Base-by-base conservation (phyloP, 2,113 vertebrate genomes). In the Patagioenas fasciata region DNA sequence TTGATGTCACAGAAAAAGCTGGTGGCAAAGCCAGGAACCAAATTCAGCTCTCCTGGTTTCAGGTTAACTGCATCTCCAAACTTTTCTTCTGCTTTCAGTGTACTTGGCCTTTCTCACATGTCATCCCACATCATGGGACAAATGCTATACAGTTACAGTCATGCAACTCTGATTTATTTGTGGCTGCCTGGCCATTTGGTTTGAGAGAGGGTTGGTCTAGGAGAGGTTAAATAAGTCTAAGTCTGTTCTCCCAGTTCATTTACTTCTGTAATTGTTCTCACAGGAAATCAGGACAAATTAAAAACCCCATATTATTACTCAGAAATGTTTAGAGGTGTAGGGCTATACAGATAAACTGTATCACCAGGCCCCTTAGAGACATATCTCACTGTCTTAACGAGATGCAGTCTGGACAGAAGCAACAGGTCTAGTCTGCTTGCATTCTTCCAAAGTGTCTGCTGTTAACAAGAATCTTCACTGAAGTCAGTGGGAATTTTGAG, bases 21-120 rank as follows among this genome's bases (percentile, higher is more conserved):
- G 25, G 19, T 94, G 57, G 13, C 34, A 84, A 87, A 81, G 4
- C 26, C 32, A 67, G 53, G 47, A 79, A 29, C 12, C 5, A 8
- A 75, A 64, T 44, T 8, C 32, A 69, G 19, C 11, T 78, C 38
- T 84, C 10, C 51, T 92, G 38, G 25, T 57, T 19, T 80, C 75
- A 74, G 26, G 28, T 8, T 70, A 53, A 15, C 7, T 15, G 5
- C 18, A 26, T 53, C 34, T 80, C 17, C 29, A 67, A 88, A 78
- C 1, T 3, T 34, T 18, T 83, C 13, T 10, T 64, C 4, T 48
- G 8, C 14, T 84, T 93, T 78, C 51, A 34, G 29, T 23, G 32
- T 51, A 15, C 44, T 65, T 69, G 19, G 14, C 12, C 1, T 61
- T 92, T 87, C n/a, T 28, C 13, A 6, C 0, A 0, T 0, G 0